Conservation (phyloP, 1,140 invertebrate species). For the Liolophura sinensis region DNA sequence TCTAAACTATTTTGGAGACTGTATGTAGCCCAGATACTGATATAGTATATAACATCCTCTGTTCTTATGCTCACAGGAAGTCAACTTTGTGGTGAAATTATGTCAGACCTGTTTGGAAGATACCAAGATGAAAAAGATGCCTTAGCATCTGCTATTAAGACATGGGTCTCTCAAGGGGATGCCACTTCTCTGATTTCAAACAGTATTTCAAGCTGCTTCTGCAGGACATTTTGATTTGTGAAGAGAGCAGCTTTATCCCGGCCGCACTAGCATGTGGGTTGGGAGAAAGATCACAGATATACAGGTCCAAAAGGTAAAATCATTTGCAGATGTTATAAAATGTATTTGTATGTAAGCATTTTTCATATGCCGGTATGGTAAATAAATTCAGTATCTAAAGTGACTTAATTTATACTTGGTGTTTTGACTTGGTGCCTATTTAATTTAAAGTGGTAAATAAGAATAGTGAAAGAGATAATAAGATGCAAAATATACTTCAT, state of each 20-base stretch:
- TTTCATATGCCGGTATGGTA: no score
- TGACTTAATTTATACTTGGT: no score
- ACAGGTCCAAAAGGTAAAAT: constrained; percentile 26
- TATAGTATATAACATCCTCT: neutral
- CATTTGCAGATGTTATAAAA: neutral
- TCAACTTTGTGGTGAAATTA: constrained; percentile 21
- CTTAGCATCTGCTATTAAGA: constrained; percentile 19
- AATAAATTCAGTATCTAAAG: no score
- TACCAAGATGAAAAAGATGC: constrained; percentile 32
- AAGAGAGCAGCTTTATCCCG: constrained; percentile 21
- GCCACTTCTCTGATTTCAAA: neutral
- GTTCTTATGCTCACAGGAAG: neutral
- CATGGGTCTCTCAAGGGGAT: constrained; percentile 7
- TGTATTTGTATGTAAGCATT: no score
- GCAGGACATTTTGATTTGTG: constrained; percentile 21
- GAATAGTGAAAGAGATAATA: no score
- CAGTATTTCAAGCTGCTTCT: constrained; percentile 29
- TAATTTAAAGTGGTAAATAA: no score
- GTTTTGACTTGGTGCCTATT: no score
- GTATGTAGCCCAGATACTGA: neutral
- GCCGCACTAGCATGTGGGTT: constrained; percentile 37
- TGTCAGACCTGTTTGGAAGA: constrained; percentile 27
- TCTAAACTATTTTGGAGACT: no score
- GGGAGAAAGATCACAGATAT: constrained; percentile 33
- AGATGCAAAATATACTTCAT: neutral